These are phyloP conservation scores for Linepithema humile DNA, from an alignment of 1,140 invertebrate genomes.

Conservation along the genomic window DNA sequence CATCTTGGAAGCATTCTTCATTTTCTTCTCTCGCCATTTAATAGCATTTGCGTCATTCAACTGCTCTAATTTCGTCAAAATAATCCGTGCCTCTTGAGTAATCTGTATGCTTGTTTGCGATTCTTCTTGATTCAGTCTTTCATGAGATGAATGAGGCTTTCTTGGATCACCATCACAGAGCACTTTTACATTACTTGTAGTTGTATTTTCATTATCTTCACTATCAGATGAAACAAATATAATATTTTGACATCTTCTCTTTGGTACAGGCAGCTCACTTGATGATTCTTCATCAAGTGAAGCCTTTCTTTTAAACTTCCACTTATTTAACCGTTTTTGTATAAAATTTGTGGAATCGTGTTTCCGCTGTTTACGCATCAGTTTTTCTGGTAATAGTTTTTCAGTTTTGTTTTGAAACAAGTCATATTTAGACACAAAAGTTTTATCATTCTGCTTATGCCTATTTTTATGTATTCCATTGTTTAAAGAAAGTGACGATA, in stretches of 20 bases:
- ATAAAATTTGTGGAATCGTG: background rate
- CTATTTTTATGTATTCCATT: background rate
- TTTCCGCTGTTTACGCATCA: background rate
- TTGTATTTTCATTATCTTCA: background rate
- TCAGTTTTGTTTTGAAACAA: background rate
- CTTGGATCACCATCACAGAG: background rate
- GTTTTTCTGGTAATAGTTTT: background rate
- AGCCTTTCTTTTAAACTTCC: background rate
- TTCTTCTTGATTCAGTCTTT: background rate
- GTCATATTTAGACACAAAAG: no score
- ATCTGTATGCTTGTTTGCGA: background rate
- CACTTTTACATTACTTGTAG: background rate
- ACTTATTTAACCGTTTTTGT: background rate
- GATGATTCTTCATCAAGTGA: background rate
- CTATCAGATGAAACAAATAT: no score
- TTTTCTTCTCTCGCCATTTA: background rate
- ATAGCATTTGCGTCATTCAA: background rate
- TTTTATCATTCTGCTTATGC: background rate
- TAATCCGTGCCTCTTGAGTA: background rate
- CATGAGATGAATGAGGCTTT: background rate
- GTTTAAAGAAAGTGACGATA: background rate
- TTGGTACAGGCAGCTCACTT: background rate
- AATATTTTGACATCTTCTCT: background rate
- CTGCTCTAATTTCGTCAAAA: slow-evolving; percentile 19
- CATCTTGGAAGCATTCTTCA: background rate